phyloP scores from a whole-genome alignment of 2,113 vertebrate species.

The Garra rufa region DNA sequence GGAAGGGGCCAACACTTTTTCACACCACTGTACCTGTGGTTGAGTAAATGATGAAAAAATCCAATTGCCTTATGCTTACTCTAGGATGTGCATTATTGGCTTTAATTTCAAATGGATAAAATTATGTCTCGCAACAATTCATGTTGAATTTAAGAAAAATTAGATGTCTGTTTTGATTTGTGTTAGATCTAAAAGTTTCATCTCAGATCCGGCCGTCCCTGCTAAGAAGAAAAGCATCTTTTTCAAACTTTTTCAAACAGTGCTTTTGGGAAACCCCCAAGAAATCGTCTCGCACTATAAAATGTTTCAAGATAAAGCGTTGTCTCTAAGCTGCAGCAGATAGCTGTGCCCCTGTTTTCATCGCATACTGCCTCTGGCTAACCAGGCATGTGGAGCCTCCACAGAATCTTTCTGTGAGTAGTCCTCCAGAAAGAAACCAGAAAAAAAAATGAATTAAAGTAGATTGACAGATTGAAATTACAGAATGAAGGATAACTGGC shows the following conservation, averaged over 20 bases:
- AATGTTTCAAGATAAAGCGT: slow-evolving; percentile 3
- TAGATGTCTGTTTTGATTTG: not conserved
- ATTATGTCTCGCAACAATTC: not conserved
- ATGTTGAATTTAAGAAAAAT: not conserved
- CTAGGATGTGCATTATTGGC: not conserved
- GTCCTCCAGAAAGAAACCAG: not conserved
- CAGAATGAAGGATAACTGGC: slow-evolving; percentile 1
- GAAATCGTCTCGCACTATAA: not conserved
- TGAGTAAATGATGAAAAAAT: not conserved
- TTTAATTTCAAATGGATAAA: not conserved
- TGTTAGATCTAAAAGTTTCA: not conserved
- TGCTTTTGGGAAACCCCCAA: not conserved
- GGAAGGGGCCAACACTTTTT: no score
- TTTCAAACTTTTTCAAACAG: not conserved
- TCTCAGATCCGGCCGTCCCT: not conserved
- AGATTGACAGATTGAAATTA: slow-evolving; percentile 10
- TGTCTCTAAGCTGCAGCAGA: not conserved
- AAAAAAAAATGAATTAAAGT: not conserved
- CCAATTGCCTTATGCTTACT: not conserved
- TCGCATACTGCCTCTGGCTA: not conserved
- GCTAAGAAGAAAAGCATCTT: not conserved
- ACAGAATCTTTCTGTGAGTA: not conserved
- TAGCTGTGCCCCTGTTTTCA: not conserved
- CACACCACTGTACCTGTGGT: no score
- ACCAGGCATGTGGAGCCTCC: not conserved